Conservation (phyloP, 2,797 vertebrate genomes). For the Gymnodraco acuticeps region DNA sequence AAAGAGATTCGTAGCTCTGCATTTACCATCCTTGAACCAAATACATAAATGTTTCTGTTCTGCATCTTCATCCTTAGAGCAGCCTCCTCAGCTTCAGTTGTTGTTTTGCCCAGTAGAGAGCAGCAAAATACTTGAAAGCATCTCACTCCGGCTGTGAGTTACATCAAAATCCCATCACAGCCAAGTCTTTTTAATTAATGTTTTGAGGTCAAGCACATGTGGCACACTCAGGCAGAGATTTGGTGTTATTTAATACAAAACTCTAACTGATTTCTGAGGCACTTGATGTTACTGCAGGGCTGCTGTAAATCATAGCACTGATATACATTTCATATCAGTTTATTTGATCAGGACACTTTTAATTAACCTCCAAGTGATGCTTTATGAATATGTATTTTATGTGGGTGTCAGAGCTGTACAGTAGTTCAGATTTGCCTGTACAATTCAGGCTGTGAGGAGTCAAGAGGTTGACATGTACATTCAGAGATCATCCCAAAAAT, state of each 20-base stretch:
- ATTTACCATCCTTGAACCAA: slow-evolving; percentile 6
- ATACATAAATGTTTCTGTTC: slow-evolving; percentile 11
- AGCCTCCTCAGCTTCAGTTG: slow-evolving; percentile 34
- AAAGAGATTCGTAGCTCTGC: slow-evolving; percentile 6
- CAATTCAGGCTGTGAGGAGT: slow-evolving; percentile 23
- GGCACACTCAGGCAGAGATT: slow-evolving; percentile 54
- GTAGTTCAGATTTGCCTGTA: slow-evolving; percentile 20
- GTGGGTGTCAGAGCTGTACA: slow-evolving; percentile 28
- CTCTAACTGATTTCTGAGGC: slow-evolving; percentile 16
- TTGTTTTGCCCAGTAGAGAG: slow-evolving; percentile 66
- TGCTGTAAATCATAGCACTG: not conserved
- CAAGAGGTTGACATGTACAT: slow-evolving; percentile 28
- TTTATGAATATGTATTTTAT: not conserved
- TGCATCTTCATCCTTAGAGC: slow-evolving; percentile 15
- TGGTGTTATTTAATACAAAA: slow-evolving; percentile 74
- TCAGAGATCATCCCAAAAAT: slow-evolving; percentile 18
- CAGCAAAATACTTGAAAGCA: slow-evolving; percentile 50
- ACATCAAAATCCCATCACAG: slow-evolving; percentile 68
- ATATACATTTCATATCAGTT: not conserved
- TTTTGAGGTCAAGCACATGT: slow-evolving; percentile 79
- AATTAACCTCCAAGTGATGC: slow-evolving; percentile 1
- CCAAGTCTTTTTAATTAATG: slow-evolving; percentile 78
- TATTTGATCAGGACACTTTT: not conserved
- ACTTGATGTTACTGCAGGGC: not conserved
- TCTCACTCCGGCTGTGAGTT: slow-evolving; percentile 6